Evolutionary conservation across 2,888 invertebrate genomes (phyloP), one percentile per base, ranked within the genome.

Genomic region (Therioaphis trifolii): DNA sequence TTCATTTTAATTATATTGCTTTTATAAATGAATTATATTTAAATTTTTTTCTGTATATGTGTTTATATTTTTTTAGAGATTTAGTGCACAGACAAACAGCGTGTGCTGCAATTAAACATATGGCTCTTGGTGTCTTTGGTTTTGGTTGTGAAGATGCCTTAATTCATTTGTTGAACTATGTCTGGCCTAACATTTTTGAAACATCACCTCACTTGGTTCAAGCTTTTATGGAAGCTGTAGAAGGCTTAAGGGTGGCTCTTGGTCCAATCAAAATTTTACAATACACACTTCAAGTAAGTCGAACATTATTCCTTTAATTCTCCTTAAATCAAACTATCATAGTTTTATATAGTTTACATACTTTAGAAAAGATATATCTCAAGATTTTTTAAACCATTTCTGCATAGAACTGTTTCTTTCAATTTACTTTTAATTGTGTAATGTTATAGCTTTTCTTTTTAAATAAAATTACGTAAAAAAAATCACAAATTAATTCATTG

Each of bases 141-240:
- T 99, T 99, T 89, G 99, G 98, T 1, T 99, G 99, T 89, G 99
- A 99, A 89, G 99, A 99, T 89, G 99, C 99, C 0, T 91, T 99
- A 7, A 93, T 96, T 63, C 99, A 99, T 91, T 91, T 99, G 69
- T 90, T 99, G 85, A 99, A 99, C 90, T 97, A 98, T 88, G 98
- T 99, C 35, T 99, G 99, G 99, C 99, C 99, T 15, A 99, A 99
- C 89, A 97, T 99, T 86, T 99, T 99, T 88, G 99, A 99, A 90
- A 99, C 98, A 0, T 98, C 98, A 18, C 99, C 99, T 21, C 99
- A 99, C 92, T 93, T 99, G 86, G 99, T 99, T 35, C 99, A 99
- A 90, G 98, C 99, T 0, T 99, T 99, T 89, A 98, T 99, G 96
- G 98, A 98, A 88, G 95, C 98, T 5, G 96, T 99, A 7, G 99